Evolutionary conservation across 2,888 invertebrate genomes (phyloP).

Genomic region (Dynastes hyllus): DNA sequence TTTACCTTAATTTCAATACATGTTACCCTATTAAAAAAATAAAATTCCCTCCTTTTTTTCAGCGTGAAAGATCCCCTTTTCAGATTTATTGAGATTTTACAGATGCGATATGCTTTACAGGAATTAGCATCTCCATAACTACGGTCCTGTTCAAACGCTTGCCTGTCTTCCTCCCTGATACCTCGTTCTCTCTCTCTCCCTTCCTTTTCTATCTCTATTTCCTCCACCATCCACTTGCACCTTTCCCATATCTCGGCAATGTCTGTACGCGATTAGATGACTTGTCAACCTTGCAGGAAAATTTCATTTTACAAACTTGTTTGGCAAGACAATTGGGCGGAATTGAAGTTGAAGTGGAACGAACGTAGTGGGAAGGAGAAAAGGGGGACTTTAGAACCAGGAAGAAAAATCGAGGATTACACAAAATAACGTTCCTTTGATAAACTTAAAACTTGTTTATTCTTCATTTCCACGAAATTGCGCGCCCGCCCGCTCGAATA

Average conservation of each 20-base stretch:
- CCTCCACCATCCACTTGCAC: constrained; percentile 50
- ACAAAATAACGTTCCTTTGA: constrained; percentile 67
- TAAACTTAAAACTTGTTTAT: constrained; percentile 66
- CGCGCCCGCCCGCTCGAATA: constrained; percentile 42
- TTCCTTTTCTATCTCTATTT: constrained; percentile 26
- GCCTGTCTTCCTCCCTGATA: not conserved
- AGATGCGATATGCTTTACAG: too few species aligned
- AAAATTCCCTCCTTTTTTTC: too few species aligned
- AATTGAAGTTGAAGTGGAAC: constrained; percentile 71
- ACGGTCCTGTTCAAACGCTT: too few species aligned
- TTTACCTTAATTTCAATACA: too few species aligned
- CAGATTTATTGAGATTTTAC: too few species aligned
- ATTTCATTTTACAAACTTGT: constrained; percentile 77
- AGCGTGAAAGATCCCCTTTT: too few species aligned
- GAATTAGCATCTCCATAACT: too few species aligned
- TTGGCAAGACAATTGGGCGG: constrained; percentile 75
- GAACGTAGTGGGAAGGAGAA: constrained; percentile 45
- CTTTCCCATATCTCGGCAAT: constrained; percentile 52
- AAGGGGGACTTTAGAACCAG: too few species aligned
- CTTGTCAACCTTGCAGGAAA: constrained; percentile 75
- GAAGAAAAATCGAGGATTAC: constrained; percentile 64
- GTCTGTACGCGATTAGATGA: constrained; percentile 73
- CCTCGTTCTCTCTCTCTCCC: not conserved
- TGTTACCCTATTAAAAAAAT: too few species aligned
- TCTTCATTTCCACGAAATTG: constrained; percentile 62